Conservation (phyloP, 2,113 vertebrate genomes). For the Anthoscopus minutus region DNA sequence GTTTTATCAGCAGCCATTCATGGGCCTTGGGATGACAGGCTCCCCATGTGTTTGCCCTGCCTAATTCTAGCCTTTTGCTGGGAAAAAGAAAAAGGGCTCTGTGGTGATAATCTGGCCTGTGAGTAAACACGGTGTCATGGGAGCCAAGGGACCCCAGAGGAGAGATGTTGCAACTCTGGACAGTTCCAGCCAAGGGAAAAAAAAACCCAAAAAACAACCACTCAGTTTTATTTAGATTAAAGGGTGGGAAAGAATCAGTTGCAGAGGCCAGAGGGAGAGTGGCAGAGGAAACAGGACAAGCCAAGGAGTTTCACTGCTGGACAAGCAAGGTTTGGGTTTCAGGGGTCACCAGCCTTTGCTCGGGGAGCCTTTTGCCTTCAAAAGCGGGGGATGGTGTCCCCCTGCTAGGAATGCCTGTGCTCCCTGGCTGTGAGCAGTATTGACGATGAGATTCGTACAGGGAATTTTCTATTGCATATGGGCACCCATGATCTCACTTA, state of each 20-base stretch:
- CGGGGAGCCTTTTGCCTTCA: background rate
- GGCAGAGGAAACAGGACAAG: slow-evolving; percentile 14
- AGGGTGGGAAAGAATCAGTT: slow-evolving; percentile 71
- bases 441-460: background rate
- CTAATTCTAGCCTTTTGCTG: slow-evolving; percentile 50
- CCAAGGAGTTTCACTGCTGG: background rate
- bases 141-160: slow-evolving; percentile 71
- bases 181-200: slow-evolving; percentile 12
- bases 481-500: slow-evolving; percentile 58
- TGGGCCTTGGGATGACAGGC: background rate
- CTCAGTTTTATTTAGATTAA: slow-evolving; percentile 78
- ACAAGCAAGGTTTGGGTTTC: background rate
- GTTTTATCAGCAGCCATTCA: slow-evolving; percentile 56
- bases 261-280: background rate
- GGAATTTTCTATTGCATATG: background rate
- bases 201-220: background rate
- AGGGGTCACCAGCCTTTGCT: background rate
- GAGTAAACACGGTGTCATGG: slow-evolving; percentile 75
- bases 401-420: background rate
- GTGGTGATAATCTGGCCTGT: slow-evolving; percentile 57
- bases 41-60: slow-evolving; percentile 15
- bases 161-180: slow-evolving; percentile 69
- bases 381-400: fast-evolving
- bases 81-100: slow-evolving; percentile 62
- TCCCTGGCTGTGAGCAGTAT: background rate